Evolutionary conservation across 1,140 invertebrate species (phyloP).

Genomic region (Mactra quadrangularis): DNA sequence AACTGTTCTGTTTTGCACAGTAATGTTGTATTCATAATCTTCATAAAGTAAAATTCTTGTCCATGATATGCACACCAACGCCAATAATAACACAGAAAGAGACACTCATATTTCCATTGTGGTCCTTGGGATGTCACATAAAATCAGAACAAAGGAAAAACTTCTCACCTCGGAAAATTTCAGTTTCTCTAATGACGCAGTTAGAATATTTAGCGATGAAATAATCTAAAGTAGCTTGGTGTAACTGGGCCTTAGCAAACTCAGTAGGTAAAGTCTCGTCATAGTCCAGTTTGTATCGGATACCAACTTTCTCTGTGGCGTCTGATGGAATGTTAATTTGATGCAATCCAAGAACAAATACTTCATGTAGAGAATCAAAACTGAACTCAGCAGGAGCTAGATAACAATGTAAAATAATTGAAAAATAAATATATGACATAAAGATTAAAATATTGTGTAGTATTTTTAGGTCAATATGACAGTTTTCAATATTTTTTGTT

Average conservation of each 20-base stretch:
- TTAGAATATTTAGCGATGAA: background rate
- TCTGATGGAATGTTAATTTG: conserved; percentile 38
- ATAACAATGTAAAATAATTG: conserved; percentile 5
- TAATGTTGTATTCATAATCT: no score
- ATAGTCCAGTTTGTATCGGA: conserved; percentile 62
- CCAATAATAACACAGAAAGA: no score
- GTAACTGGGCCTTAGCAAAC: conserved; percentile 14
- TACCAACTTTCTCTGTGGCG: conserved; percentile 39
- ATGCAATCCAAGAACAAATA: conserved; percentile 45
- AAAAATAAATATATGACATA: background rate
- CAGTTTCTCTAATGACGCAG: conserved; percentile 10
- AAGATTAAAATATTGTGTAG: background rate
- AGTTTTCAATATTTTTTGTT: no score
- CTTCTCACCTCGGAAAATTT: conserved; percentile 3
- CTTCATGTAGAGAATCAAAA: conserved; percentile 49
- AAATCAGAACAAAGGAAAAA: no score
- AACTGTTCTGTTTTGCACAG: no score
- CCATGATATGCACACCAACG: no score
- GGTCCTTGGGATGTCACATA: no score
- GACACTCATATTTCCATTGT: no score
- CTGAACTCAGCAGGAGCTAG: conserved; percentile 66
- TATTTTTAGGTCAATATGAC: no score
- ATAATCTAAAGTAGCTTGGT: conserved; percentile 5
- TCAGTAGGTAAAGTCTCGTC: conserved; percentile 25
- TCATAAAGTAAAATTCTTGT: no score